phyloP scores from a whole-genome alignment of 2,888 invertebrate genomes.

The Scelioninae gen. 1 region DNA sequence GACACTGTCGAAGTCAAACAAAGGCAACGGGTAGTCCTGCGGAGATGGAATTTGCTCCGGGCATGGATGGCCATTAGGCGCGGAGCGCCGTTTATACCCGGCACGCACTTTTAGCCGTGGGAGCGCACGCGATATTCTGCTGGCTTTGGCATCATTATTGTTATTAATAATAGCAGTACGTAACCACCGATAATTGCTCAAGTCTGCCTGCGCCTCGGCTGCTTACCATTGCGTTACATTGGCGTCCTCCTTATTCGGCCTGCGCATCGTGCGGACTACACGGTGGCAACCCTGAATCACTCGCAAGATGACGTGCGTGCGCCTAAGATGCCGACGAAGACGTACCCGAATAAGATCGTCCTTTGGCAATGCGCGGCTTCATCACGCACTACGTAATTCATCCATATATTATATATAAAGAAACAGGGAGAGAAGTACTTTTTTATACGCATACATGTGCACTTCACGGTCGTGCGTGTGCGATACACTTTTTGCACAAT shows the following conservation, averaged over 20 bases:
- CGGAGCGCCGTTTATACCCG: slow-evolving; percentile 82
- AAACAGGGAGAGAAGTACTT: too few relatives aligned
- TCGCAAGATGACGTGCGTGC: slow-evolving; percentile 69
- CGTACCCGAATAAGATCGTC: slow-evolving; percentile 60
- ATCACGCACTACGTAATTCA: slow-evolving; percentile 59
- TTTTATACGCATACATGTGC: slow-evolving; percentile 6
- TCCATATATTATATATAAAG: slow-evolving; percentile 42
- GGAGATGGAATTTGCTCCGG: slow-evolving; percentile 81
- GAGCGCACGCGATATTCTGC: slow-evolving; percentile 83
- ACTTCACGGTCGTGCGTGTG: slow-evolving; percentile 21
- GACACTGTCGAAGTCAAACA: slow-evolving; percentile 67
- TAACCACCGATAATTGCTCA: slow-evolving; percentile 83
- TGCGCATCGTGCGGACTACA: slow-evolving; percentile 49
- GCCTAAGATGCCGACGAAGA: slow-evolving; percentile 53
- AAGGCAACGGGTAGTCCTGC: slow-evolving; percentile 67
- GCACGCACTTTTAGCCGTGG: slow-evolving; percentile 84
- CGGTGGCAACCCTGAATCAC: slow-evolving; percentile 68
- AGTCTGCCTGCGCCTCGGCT: slow-evolving; percentile 83
- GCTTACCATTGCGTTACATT: slow-evolving; percentile 77
- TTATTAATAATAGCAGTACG: slow-evolving; percentile 83
- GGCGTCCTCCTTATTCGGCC: slow-evolving; percentile 61
- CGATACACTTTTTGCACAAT: slow-evolving; percentile 54
- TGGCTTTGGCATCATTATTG: slow-evolving; percentile 81
- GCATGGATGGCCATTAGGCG: slow-evolving; percentile 83
- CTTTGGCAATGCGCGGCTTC: slow-evolving; percentile 61